phyloP scores from a whole-genome alignment of 2,888 invertebrate species.

The Temnothorax rugatulus region DNA sequence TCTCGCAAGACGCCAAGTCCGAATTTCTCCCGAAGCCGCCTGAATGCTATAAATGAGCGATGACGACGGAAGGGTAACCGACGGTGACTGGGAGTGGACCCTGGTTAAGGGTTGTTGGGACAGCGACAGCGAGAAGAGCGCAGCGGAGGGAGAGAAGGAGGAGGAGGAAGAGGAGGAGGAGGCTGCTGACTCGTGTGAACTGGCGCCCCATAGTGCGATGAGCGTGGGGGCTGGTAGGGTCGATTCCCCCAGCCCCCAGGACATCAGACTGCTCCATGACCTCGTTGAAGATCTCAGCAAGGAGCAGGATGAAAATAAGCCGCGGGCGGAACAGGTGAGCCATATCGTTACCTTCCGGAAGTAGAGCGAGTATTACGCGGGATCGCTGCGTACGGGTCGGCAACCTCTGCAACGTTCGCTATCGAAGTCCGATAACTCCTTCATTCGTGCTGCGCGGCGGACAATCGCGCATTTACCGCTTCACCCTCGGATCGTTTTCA shows the following conservation, averaged over 20 bases:
- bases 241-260: slow-evolving; percentile 85
- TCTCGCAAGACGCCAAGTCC: slow-evolving; percentile 23
- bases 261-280: slow-evolving; percentile 84
- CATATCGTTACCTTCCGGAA: slow-evolving; percentile 26
- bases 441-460: background rate
- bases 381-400: background rate
- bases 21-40: slow-evolving; percentile 53
- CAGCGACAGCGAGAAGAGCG: slow-evolving; percentile 60
- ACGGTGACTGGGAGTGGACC: slow-evolving; percentile 78
- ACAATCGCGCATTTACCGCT: slow-evolving; percentile 17
- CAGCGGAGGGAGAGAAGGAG: slow-evolving; percentile 68
- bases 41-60: slow-evolving; percentile 84
- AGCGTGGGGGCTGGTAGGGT: slow-evolving; percentile 84
- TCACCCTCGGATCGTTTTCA: background rate
- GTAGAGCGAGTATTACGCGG: background rate
- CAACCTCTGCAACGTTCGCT: slow-evolving; percentile 5
- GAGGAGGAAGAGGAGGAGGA: slow-evolving; percentile 72
- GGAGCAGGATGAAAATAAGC: slow-evolving; percentile 81
- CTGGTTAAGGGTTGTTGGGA: slow-evolving; percentile 73
- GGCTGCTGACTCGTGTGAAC: slow-evolving; percentile 79
- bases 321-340: slow-evolving; percentile 83
- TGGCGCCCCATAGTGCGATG: slow-evolving; percentile 84
- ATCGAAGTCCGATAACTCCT: slow-evolving; percentile 25
- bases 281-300: slow-evolving; percentile 84
- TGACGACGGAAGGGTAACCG: slow-evolving; percentile 82